Base-by-base conservation (phyloP, 2,797 vertebrate species). In the Triplophysa bombifrons region DNA sequence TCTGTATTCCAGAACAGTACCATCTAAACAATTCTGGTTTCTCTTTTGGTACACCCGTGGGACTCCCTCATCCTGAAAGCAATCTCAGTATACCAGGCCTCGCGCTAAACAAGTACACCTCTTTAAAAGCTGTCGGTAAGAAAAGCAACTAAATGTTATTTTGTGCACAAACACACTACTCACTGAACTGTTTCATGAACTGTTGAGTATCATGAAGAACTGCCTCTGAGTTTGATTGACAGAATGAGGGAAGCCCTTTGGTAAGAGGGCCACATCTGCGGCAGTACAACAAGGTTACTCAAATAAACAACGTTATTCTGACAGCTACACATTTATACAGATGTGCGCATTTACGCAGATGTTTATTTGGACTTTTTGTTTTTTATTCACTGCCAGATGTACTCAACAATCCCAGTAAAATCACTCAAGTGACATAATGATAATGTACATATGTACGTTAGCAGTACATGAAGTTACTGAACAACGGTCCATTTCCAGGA, bases 81-180 rank as follows among this genome's bases (percentile, higher is more conserved):
- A 95, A 94, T 86, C 91, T 87, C 93, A 93, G n/a, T 85, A 83
- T 91, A 16, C 90, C 92, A 30, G 84, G 90, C 1, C 89, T 91
- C 0, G 91, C 93, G 71, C 94, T 95, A 53, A 84, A 93, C 88
- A 94, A 96, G 84, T 97, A 95, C 16, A 88, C 93, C 79, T 94
- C 95, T 4, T 93, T 96, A 19, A 96, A 95, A 90, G 95, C 94
- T 30, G 93, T 95, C 72, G 96, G 97, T 98, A 93, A 95, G 97
- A 60, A 12, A 50, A 25, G 34, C 4, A 55, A 64, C 27, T 11
- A 41, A 41, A 34, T 51, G 72, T n/a, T 34, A 22, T 38, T 58
- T n/a, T 44, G 58, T 25, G 6, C 44, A 22, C 10, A 78, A 61
- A 38, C 53, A 53, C 34, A 64, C 68, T 17, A 66, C 72, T 65